Evolutionary conservation across 2,888 invertebrate species (phyloP), one percentile per base, ranked within the genome.

Genomic region (Eretmocerus hayati): DNA sequence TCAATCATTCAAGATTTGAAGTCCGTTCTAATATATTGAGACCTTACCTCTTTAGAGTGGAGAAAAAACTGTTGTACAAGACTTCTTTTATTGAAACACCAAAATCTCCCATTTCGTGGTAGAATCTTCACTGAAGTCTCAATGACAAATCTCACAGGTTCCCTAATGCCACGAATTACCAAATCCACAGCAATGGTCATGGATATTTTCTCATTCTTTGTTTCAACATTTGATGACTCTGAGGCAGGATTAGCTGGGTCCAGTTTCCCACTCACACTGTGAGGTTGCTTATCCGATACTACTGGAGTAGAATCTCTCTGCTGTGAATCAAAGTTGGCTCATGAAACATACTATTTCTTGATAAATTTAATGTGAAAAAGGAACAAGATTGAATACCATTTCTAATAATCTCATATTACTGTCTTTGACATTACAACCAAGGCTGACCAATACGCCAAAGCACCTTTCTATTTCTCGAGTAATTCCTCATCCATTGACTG

Each of bases 141-240:
- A 46, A 97, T 85, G 31, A 90, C 83, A 72, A 97, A 90, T 59
- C 93, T 77, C 2, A 97, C 85, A 0, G 97, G 96, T 68, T 95
- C 94, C 58, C 87, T 85, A 52, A 95, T 92, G 31, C 90, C 91
- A 44, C 87, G 77, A 37, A 96, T 89, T 5, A 97, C 96, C 49
- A 99, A 80, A 74, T 97, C 97, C 2, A 96, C 85, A 0, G 95
- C 97, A 2, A 97, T 85, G 1, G 96, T 97, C 79, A 97, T 86
- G 72, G 88, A 93, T 2, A 84, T 82, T 33, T 80, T 81, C 55
- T 78, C 78, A 61, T 91, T 91, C 65, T 89, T 87, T 11, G 90
- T 88, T 73, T 91, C 90, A 31, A 81, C 75, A 67, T 93, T 92
- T 19, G 92, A 75, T 31, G 78, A 83, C 73, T 81, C 88, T 75